These are phyloP conservation scores for Chrysemys picta DNA, from an alignment of 2,113 vertebrate species.

Conservation along the genomic window DNA sequence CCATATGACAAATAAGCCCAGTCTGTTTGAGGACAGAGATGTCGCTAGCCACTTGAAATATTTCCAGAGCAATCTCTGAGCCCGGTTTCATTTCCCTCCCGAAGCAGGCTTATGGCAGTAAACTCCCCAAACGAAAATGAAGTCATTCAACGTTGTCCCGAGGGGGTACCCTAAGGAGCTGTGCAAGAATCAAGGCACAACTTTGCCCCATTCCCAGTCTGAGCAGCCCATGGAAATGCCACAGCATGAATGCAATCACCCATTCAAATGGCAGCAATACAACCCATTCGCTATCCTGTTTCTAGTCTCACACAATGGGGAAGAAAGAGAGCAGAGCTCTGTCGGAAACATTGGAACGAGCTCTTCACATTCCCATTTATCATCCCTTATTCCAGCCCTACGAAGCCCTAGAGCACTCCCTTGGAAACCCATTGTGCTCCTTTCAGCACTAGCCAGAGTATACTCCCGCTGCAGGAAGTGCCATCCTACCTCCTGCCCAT, in stretches of 20 bases:
- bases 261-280: background rate
- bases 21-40: background rate
- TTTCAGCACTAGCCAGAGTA: background rate
- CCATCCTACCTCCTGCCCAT: background rate
- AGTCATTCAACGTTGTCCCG: background rate
- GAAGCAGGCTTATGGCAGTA: background rate
- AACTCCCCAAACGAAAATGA: background rate
- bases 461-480: background rate
- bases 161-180: background rate
- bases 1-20: background rate
- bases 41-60: background rate
- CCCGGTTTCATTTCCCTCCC: background rate
- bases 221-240: background rate
- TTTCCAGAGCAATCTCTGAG: background rate
- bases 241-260: background rate
- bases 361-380: background rate
- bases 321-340: background rate
- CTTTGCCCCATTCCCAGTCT: background rate
- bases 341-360: background rate
- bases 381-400: background rate
- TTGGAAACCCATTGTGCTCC: background rate
- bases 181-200: background rate
- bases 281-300: background rate
- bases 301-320: background rate
- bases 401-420: background rate